Conservation (phyloP, 2,113 vertebrate species). For the Forbesichthys agassizii region DNA sequence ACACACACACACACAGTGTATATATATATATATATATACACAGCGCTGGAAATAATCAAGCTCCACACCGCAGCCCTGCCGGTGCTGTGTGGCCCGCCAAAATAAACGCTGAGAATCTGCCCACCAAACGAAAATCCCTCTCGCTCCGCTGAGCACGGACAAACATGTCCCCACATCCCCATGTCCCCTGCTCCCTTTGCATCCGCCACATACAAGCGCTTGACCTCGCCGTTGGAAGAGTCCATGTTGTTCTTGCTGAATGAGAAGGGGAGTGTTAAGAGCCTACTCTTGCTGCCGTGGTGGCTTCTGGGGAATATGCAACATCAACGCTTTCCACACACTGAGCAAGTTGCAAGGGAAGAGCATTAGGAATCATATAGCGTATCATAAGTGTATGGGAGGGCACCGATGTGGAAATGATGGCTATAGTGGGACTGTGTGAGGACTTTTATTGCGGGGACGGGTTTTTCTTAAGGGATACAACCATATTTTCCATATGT, state of each 20-base stretch:
- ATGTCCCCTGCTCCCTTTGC: neutral
- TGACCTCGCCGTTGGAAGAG: constrained; percentile 3
- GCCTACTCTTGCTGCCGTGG: no score
- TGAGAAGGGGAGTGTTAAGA: constrained; percentile 14
- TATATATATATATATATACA: no score
- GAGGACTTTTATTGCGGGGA: neutral
- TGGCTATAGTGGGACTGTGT: neutral
- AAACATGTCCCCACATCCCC: constrained; percentile 15
- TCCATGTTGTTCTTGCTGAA: constrained; percentile 39
- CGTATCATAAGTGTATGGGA: constrained; percentile 9
- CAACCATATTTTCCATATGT: no score
- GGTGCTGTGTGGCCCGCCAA: no score
- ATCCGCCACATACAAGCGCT: neutral
- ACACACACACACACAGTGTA: no score
- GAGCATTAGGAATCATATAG: constrained; percentile 20
- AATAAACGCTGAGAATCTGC: constrained; percentile 20
- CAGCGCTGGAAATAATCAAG: no score
- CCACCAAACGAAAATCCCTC: constrained; percentile 41
- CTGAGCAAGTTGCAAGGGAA: constrained; percentile 19
- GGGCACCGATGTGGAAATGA: neutral
- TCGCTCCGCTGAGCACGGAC: constrained; percentile 44
- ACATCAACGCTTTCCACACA: constrained; percentile 33
- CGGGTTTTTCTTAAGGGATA: no score
- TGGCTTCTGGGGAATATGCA: constrained; percentile 15
- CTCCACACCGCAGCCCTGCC: no score